Base-by-base conservation (phyloP, 2,888 invertebrate genomes). In the Drosophila yooni region DNA sequence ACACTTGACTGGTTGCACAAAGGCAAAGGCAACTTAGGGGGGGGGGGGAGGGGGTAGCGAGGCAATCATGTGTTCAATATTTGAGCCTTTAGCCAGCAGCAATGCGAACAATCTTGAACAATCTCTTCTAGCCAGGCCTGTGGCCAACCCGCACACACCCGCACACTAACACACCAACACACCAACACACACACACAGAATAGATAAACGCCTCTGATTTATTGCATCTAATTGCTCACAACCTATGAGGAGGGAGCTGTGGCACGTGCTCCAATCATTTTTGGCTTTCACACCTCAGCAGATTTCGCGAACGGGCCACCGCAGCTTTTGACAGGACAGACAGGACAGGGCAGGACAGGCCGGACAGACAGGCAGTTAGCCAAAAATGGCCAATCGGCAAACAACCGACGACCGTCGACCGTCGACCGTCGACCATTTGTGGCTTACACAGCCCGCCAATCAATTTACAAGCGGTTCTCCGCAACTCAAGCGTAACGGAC, bases 261-360 rank as follows among this genome's bases (percentile, higher is more conserved):
- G 79, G 89, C 79, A 89, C 84, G 84, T 84, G 84, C 84, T 79
- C 88, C 88, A 84, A 84, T 84, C 87, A 89, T 88, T 89, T 87
- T 84, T 89, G 83, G 81, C 75, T 79, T 80, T 79, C 77, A 79
- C 79, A 79, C 79, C 79, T 79, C 79, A 79, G 79, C 79, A 79
- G 69, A 76, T 81, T 71, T 80, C 77, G 78, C 68, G 72, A 51
- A 68, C 62, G 72, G 60, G 56, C 79, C 71, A 38, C 53, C 53
- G 40, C 29, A 48, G 29, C n/a, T 36, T 34, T 57, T 57, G 57
- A 57, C 57, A 46, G 46, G 43, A 43, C 57, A 13, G 15, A 25
- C 27, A 13, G 38, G 11, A 2, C 43, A 3, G 13, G 11, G 1
- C 1, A 46, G 46, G 46, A 15, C 7, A 15, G 15, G 15, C 15